Base-by-base conservation (phyloP, 2,888 invertebrate species). In the Plagodis pulveraria region DNA sequence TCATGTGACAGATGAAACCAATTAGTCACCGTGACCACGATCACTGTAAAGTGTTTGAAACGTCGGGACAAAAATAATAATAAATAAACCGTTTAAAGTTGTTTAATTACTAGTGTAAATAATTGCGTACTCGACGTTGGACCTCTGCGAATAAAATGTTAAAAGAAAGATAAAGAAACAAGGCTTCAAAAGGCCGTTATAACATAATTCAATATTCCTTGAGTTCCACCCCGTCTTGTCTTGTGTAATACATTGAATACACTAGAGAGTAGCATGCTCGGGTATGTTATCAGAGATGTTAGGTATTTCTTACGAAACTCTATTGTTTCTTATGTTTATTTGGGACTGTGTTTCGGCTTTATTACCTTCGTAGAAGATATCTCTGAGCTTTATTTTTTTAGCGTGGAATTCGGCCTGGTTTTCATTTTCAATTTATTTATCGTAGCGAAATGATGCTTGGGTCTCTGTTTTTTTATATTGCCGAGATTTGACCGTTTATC, bases 301-400 rank as follows among this genome's bases (percentile, higher is more conserved):
- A 50, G 32, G 54, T 50, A 41, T 46, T 49, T 46, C 33, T 11
- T 42, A 41, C 10, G 38, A 36, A 22, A 12, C 22, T 40, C 48
- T 38, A 45, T 53, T 50, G 58, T 58, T 58, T 50, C 42, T 53
- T 50, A 32, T 52, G n/a, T 53, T 49, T 52, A 48, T 51, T 51
- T 51, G 57, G 57, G 43, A 48, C 38, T 38, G 2, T 22, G 8
- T 6, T 12, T 47, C 42, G 32, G 47, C 32, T 53, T 58, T 52
- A 58, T 49, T 53, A 11, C 40, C 32, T 11, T 48, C 48, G 52
- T 44, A 44, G 11, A 33, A 35, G 53, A 47, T 22, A 11, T 9
- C 9, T 8, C 9, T 5, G 8, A 8, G 48, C 33, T 0, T 35
- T 48, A 40, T 40, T 38, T 38, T 46, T 47, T 44, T 46, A 8